Percentiles rank a stretch among this genome's conserved stretches.
phyloP scores from a whole-genome alignment of 2,888 invertebrate species.

The Ectemnius lituratus region DNA sequence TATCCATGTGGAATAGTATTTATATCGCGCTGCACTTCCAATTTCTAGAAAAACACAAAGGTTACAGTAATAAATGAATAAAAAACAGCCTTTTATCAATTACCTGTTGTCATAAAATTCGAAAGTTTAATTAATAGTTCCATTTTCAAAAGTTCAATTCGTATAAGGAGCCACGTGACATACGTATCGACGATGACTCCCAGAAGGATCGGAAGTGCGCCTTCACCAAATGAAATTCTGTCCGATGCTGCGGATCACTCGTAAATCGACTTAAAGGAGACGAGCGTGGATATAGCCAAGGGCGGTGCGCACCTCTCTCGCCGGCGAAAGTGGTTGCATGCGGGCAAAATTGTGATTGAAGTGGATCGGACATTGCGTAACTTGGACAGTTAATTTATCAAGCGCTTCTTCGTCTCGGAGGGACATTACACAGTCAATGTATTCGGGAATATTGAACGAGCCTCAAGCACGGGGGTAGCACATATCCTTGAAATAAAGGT shows the following conservation, averaged over 20 bases:
- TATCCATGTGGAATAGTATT: too few relatives aligned
- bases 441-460: too few relatives aligned
- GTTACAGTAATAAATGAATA: too few relatives aligned
- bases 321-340: conserved; percentile 33
- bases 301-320: conserved; percentile 17
- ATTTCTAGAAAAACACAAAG: too few relatives aligned
- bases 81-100: too few relatives aligned
- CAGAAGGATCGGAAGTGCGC: conserved; percentile 44
- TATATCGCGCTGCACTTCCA: too few relatives aligned
- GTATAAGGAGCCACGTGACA: too few relatives aligned
- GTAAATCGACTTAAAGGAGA: conserved; percentile 46
- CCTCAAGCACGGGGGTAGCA: too few relatives aligned
- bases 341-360: conserved; percentile 20
- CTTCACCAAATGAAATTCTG: conserved; percentile 56
- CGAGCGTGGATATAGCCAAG: background rate
- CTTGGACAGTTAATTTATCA: background rate
- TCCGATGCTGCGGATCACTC: conserved; percentile 28
- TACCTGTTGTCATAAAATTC: too few relatives aligned
- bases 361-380: conserved; percentile 32
- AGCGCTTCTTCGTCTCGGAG: conserved; percentile 1
- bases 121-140: too few relatives aligned
- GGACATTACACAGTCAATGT: background rate
- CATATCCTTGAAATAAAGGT: too few relatives aligned
- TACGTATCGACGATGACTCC: conserved; percentile 29
- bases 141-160: too few relatives aligned